Base-by-base conservation (phyloP, 1,140 invertebrate genomes). In the Formica selysi region DNA sequence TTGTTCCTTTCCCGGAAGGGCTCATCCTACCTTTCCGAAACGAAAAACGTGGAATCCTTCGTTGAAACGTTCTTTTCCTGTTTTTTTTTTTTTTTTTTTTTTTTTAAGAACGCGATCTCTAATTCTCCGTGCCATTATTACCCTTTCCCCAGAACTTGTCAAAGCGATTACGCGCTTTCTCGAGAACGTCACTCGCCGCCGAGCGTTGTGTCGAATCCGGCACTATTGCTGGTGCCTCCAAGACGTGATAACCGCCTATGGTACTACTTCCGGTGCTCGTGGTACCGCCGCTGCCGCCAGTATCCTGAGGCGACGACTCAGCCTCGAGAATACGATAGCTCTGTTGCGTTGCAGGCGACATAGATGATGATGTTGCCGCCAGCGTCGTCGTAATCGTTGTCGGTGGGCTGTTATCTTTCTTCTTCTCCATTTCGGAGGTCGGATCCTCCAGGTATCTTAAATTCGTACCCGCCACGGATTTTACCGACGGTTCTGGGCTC, bases 61-160 rank as follows among this genome's bases (percentile, higher is more conserved):
- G 16, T 86, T 57, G 48, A 54, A 80, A 51, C 16, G 26, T 68
- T 29, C 32, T 76, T 64, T 4, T 73, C 16, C 26, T 64, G n/a
- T 54, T 41, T 5, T 44, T 32, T 32, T 32, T 32, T 32, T 73
- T 64, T 4, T 73, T 13, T n/a, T 64, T 13, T 54, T 41, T 5
- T 54, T 57, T 67, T 71, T 64, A 71, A 86, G 68, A 62, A 71
- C 70, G 59, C 38, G 59, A 7, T 38, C 68, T 88, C 89, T 94
- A 94, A 93, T 93, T 92, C 59, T 95, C 94, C 48, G 94, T 86
- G 68, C 92, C 90, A 74, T 92, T 92, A 68, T 92, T 92, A 62
- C 93, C 92, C 74, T 95, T 95, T 70, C 97, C 97, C 98, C 98
- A 98, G 94, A 98, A 98, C 91, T 98, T 97, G 95, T 98, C 97